Conservation (phyloP, 2,888 invertebrate genomes). For the Drosophila recens region DNA sequence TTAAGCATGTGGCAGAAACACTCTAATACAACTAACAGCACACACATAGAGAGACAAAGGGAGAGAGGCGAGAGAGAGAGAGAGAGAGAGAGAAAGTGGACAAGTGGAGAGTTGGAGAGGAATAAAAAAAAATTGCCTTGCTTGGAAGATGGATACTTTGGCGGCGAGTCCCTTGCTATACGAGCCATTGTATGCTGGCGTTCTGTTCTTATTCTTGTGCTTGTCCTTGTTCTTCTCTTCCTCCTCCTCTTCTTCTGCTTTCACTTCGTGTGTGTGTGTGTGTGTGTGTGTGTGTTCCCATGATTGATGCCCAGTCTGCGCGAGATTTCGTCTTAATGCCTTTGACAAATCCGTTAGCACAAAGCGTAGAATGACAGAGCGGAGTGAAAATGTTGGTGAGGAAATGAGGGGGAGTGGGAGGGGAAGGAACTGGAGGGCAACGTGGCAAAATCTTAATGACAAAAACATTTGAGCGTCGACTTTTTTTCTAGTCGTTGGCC, state of each 20-base stretch:
- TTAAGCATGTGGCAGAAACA: constrained; percentile 29
- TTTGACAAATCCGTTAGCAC: constrained; percentile 79
- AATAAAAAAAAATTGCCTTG: constrained; percentile 35
- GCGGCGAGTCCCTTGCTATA: constrained; percentile 44
- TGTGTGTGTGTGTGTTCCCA: constrained; percentile 51
- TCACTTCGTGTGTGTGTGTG: constrained; percentile 22
- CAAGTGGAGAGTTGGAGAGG: background rate
- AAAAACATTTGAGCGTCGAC: constrained; percentile 73
- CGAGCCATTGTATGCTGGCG: constrained; percentile 32
- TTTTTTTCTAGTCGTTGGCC: constrained; percentile 43
- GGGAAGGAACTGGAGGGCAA: constrained; percentile 7
- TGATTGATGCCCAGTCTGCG: constrained; percentile 80
- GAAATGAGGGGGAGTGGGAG: background rate
- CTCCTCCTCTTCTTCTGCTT: constrained; percentile 8
- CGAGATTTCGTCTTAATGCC: constrained; percentile 80
- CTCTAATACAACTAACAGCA: constrained; percentile 14
- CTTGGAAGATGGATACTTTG: constrained; percentile 46
- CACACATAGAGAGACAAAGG: background rate
- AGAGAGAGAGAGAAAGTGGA: background rate
- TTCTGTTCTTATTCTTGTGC: constrained; percentile 3
- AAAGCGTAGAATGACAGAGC: constrained; percentile 67
- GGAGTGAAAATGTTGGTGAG: constrained; percentile 1
- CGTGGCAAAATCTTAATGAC: constrained; percentile 75
- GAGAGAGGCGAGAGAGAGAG: background rate
- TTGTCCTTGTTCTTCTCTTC: constrained; percentile 21